These are phyloP conservation scores for Amphiduros pacificus DNA, from an alignment of 2,888 invertebrate species.

Conservation along the genomic window DNA sequence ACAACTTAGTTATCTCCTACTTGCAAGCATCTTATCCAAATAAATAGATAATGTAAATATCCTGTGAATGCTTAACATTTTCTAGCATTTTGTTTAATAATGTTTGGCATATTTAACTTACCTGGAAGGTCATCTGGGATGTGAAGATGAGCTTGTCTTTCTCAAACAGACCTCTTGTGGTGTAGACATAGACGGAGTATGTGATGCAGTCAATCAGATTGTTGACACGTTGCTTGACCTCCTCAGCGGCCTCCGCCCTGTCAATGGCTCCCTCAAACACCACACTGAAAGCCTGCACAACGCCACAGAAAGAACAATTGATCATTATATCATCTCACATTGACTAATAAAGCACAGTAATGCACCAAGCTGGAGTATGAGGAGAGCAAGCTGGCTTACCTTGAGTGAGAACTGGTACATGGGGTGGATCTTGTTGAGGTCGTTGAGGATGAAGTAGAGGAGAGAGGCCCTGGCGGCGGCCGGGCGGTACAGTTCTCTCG, in stretches of 20 bases:
- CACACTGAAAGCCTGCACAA: constrained; percentile 84
- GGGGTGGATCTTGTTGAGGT: constrained; percentile 92
- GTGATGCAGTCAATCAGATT: constrained; percentile 94
- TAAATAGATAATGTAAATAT: neutral
- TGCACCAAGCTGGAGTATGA: too few relatives aligned
- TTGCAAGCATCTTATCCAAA: too few relatives aligned
- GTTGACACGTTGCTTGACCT: constrained; percentile 76
- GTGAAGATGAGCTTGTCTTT: constrained; percentile 95
- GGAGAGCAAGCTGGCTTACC: constrained; percentile 61
- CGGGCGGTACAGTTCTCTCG: constrained; percentile 87
- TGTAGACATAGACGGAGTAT: constrained; percentile 92
- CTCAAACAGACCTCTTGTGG: constrained; percentile 90
- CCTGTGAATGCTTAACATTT: neutral
- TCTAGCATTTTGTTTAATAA: neutral
- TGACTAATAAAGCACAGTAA: too few relatives aligned
- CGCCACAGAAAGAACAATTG: neutral
- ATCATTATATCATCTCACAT: too few relatives aligned
- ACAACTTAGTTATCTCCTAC: neutral
- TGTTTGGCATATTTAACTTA: constrained; percentile 53
- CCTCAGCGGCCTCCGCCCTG: constrained; percentile 79
- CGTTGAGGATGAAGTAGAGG: constrained; percentile 92
- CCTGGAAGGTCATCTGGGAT: constrained; percentile 94
- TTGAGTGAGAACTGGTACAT: constrained; percentile 97
- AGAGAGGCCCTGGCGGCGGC: constrained; percentile 92
- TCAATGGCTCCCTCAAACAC: constrained; percentile 96